Evolutionary conservation across 2,113 vertebrate genomes (phyloP).

Genomic region (Bolborhynchus lineola): DNA sequence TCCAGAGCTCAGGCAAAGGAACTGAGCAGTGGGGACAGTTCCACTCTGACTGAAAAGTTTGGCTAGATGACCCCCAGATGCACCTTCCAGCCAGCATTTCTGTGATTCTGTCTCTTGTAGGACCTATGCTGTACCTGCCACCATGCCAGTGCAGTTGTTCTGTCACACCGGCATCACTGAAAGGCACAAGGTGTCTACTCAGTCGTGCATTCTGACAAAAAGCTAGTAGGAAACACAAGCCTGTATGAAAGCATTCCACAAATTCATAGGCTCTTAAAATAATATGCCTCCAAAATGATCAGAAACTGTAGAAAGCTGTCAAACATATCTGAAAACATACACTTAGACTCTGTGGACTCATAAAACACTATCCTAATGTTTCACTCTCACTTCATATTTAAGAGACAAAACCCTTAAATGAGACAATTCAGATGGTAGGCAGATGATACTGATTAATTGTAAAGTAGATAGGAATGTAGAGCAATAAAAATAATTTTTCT

Average conservation of each 20-base stretch:
- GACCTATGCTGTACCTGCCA: not conserved
- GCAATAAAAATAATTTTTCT: not conserved
- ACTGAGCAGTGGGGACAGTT: accelerated
- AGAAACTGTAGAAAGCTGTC: not conserved
- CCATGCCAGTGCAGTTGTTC: not conserved
- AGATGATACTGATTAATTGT: not conserved
- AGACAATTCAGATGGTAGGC: not conserved
- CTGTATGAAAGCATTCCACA: not conserved
- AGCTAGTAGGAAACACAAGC: accelerated
- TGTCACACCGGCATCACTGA: not conserved
- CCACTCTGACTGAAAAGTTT: not conserved
- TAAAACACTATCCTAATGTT: not conserved
- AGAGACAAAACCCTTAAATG: not conserved
- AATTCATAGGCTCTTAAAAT: not conserved
- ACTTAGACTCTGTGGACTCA: not conserved
- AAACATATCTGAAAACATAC: not conserved
- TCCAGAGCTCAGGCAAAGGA: not conserved
- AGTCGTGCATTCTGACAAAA: not conserved
- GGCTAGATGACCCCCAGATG: not conserved
- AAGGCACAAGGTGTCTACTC: not conserved
- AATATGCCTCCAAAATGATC: not conserved
- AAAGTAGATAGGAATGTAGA: not conserved
- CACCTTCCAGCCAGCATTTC: not conserved
- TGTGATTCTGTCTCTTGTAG: not conserved
- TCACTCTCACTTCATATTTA: not conserved